A percentile compares a stretch with the other conserved stretches of the same genome.
These are phyloP conservation scores for Dipodomys ordii DNA, from an alignment of 2,113 vertebrate species.

Conservation along the genomic window DNA sequence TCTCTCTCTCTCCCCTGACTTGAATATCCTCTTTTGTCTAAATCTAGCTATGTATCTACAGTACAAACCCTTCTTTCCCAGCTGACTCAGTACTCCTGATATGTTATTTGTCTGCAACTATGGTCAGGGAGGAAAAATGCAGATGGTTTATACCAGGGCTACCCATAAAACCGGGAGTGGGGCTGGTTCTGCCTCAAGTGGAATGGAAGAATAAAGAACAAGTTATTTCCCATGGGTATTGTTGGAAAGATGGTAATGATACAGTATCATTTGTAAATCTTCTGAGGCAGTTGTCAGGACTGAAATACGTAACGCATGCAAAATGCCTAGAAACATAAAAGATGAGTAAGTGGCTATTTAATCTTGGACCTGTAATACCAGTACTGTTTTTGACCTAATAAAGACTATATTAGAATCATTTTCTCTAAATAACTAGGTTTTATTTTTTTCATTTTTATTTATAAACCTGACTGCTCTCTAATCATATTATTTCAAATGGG, in stretches of 20 bases:
- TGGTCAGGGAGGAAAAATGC: neutral
- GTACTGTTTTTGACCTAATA: neutral
- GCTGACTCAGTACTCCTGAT: neutral
- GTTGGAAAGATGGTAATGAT: neutral
- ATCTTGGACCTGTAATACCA: neutral
- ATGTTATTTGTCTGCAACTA: neutral
- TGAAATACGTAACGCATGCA: neutral
- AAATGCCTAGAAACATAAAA: neutral
- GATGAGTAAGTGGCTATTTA: neutral
- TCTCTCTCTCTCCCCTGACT: neutral
- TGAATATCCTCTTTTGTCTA: neutral
- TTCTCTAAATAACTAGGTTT: neutral
- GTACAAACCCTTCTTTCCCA: neutral
- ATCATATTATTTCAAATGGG: neutral
- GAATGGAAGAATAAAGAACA: neutral
- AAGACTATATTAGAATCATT: neutral
- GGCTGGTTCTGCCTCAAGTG: neutral
- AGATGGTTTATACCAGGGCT: neutral
- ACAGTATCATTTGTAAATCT: neutral
- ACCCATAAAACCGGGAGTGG: fast-evolving
- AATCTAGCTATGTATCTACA: neutral
- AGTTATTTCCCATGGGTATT: neutral
- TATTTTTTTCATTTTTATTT: constrained; percentile 25
- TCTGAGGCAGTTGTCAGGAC: neutral
- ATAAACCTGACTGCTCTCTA: neutral